Base-by-base conservation (phyloP, 2,888 invertebrate species). In the Atrina japonica region DNA sequence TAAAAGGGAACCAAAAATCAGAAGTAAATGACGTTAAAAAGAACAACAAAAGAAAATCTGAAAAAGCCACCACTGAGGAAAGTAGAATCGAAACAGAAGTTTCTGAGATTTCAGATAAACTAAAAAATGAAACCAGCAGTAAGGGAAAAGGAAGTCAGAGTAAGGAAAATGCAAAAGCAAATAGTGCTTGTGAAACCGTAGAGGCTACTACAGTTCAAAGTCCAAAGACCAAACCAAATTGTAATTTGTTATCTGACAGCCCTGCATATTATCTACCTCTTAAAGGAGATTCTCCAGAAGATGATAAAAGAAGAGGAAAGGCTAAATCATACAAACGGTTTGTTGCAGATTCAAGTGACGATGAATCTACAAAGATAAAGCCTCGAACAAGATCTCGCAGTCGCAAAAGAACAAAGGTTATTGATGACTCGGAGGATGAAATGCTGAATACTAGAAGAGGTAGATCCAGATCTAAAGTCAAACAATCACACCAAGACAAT, bases 251-350 rank as follows among this genome's bases (percentile, higher is more conserved):
- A 23, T 50, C 52, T 29, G 71, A 69, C 53, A 58, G 61, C 23
- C 56, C 64, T 29, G 66, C 69, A 29, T 77, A 76, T 70, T 67
- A 71, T 67, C 35, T 70, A 18, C 76, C 77, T 11, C 41, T 76
- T 49, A 63, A 50, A 49, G 66, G 64, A 67, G 73, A 63, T 1
- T 64, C 73, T 49, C 71, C 66, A 41, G 71, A 70, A 59, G 45
- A 3, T n/a, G 60, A 60, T 2, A n/a, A 45, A 41, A 29, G 11
- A 18, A 45, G 60, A 47, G 18, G 60, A 1, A 27, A 29, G 35
- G 23, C 60, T 27, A 60, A 47, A 25, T 60, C 60, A 11, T 47
- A 30, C 40, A 56, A 7, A 11, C 5, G 11, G 5, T 35, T 7
- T 11, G 5, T 5, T 35, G 35, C 5, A 35, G 35, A 11, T 5